Percentiles rank a stretch among this genome's conserved stretches.
Conservation (phyloP, 1,140 invertebrate genomes). For the Zelostemma sp. region DNA sequence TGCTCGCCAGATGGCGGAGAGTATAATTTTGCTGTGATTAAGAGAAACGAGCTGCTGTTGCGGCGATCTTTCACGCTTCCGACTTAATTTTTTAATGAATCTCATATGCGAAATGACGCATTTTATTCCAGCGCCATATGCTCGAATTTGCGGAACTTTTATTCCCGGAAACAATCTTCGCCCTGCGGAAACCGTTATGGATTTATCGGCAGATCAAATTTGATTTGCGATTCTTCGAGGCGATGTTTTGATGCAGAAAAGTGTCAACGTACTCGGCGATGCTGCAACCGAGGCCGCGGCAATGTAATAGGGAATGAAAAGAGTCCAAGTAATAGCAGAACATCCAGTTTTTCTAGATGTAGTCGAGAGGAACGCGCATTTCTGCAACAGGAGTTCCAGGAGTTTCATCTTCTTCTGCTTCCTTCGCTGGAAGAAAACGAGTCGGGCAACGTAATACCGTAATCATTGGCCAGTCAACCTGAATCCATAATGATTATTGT, state of each 20-base stretch:
- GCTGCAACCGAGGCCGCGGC: background rate
- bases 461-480: conserved; percentile 52
- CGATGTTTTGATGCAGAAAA: too few species aligned
- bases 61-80: conserved; percentile 27
- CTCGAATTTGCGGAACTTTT: conserved; percentile 28
- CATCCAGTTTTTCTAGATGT: conserved; percentile 56
- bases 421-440: conserved; percentile 28
- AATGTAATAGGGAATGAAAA: conserved; percentile 33
- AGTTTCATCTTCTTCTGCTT: conserved; percentile 24
- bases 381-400: conserved; percentile 8
- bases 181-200: background rate
- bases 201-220: background rate
- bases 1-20: conserved; percentile 45
- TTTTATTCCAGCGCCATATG: conserved; percentile 38
- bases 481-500: conserved; percentile 48
- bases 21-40: conserved; percentile 50
- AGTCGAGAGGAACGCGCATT: background rate
- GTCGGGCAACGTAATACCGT: conserved; percentile 46
- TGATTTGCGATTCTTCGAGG: too few species aligned
- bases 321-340: conserved; percentile 48
- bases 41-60: conserved; percentile 43
- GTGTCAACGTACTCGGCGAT: conserved; percentile 29
- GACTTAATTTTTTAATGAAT: conserved; percentile 35
- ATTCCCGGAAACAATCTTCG: background rate
- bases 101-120: conserved; percentile 23